Evolutionary conservation across 1,140 invertebrate genomes (phyloP).

Genomic region (Drosophila punjabiensis): DNA sequence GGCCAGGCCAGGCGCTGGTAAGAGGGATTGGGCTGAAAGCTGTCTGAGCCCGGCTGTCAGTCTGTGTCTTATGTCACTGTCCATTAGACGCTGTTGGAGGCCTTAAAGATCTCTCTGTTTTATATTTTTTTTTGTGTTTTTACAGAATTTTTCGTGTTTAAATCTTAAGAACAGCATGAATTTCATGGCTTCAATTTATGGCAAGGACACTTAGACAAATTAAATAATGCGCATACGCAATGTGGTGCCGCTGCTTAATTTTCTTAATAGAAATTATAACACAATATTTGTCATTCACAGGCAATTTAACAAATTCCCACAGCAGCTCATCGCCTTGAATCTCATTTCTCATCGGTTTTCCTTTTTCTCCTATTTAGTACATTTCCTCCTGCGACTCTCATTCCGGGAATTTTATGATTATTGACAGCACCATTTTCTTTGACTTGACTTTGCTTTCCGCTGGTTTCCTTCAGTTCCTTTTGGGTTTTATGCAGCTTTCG

Average conservation of each 20-base stretch:
- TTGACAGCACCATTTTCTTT: slow-evolving; percentile 53
- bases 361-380: slow-evolving; percentile 4
- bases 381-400: slow-evolving; percentile 2
- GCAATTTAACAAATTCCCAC: slow-evolving; percentile 79
- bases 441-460: slow-evolving; percentile 61
- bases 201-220: slow-evolving; percentile 77
- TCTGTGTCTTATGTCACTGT: slow-evolving; percentile 76
- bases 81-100: slow-evolving; percentile 65
- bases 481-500: slow-evolving; percentile 40
- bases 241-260: slow-evolving; percentile 70
- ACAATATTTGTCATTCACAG: slow-evolving; percentile 84
- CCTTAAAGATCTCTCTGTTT: slow-evolving; percentile 47
- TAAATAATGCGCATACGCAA: slow-evolving; percentile 78
- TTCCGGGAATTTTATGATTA: slow-evolving; percentile 70
- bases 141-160: slow-evolving; percentile 20
- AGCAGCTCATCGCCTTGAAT: slow-evolving; percentile 6
- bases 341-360: slow-evolving; percentile 17
- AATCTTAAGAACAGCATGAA: slow-evolving; percentile 36
- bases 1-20: slow-evolving; percentile 2
- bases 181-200: slow-evolving; percentile 60
- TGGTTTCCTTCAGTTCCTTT: slow-evolving; percentile 18
- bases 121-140: slow-evolving; percentile 4
- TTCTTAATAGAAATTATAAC: slow-evolving; percentile 80
- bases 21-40: slow-evolving; percentile 43
- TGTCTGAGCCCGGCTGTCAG: slow-evolving; percentile 51